A percentile compares a stretch with the other conserved stretches of the same genome.
Conservation (phyloP, 2,888 invertebrate species). For the Eilema depressum region DNA sequence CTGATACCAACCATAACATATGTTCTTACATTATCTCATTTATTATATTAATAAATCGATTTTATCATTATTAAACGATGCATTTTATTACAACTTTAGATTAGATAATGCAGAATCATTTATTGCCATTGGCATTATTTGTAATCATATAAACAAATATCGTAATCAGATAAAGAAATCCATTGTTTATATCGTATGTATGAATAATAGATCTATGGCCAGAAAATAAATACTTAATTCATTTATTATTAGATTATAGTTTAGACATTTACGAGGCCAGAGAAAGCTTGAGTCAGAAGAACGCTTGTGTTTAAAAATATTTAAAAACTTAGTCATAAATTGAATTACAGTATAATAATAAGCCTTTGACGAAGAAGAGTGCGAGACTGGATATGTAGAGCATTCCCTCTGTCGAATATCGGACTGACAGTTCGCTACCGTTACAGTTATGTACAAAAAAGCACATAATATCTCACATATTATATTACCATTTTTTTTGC, state of each 20-base stretch:
- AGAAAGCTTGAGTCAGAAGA: not conserved
- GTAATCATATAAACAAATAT: not conserved
- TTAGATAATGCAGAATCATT: constrained; percentile 2
- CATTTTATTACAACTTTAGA: not conserved
- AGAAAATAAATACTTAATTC: no score
- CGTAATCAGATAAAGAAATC: not conserved
- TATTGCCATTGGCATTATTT: not conserved
- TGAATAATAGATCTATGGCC: not conserved
- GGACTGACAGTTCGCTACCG: not conserved
- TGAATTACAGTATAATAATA: no score
- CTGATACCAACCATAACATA: constrained; percentile 49
- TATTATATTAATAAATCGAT: no score
- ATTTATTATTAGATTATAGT: not conserved
- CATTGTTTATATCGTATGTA: not conserved
- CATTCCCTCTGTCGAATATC: no score
- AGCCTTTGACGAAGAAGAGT: no score
- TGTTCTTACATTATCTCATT: no score
- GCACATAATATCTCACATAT: not conserved
- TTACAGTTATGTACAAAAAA: not conserved
- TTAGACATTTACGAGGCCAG: not conserved
- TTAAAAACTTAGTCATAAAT: not conserved
- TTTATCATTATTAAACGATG: not conserved
- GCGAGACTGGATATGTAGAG: no score
- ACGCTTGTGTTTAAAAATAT: no score
- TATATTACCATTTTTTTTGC: not conserved